Base-by-base conservation (phyloP, 2,113 vertebrate genomes). In the Potamarius usumacintae region DNA sequence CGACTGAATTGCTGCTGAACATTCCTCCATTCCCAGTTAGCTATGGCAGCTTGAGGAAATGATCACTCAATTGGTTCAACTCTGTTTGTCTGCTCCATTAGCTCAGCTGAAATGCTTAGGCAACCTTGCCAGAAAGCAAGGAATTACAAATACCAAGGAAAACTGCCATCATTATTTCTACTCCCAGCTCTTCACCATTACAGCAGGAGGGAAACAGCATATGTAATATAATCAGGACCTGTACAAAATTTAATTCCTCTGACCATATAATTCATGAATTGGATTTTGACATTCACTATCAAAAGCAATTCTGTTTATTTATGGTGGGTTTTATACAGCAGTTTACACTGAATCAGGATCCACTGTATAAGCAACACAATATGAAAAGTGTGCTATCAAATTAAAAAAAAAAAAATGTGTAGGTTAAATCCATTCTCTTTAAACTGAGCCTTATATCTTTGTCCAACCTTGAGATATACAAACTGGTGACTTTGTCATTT, bases 161-260 rank as follows among this genome's bases (percentile, higher is more conserved):
- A 89, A 76, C 74, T 80, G 58, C 58, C 52, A 62, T 87, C 72
- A 87, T 90, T 90, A 89, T 88, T 90, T 88, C 82, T 85, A 60
- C 83, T 50, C 63, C 50, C 52, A 87, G 69, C 85, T 71, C 84
- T 82, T 72, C 50, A 67, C 85, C 79, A 76, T 83, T 83, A 85
- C 62, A 50, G 67, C 85, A 5, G 82, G 87, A 62, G 55, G 7
- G 30, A 83, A 60, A 65, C 52, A 42, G 81, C 71, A 87, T 71
- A 83, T 74, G 27, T 67, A 85, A 89, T 88, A 80, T 83, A 89
- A 88, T 84, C 84, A 89, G 77, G 79, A 76, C 34, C 42, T 20
- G 69, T 14, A 53, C 20, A 27, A 84, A 84, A 72, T 53, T 83
- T 18, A 69, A 67, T 85, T 88, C 79, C 12, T 72, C 84, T 71